These are phyloP conservation scores for Monomorium pharaonis DNA, from an alignment of 1,140 invertebrate genomes.

Conservation along the genomic window DNA sequence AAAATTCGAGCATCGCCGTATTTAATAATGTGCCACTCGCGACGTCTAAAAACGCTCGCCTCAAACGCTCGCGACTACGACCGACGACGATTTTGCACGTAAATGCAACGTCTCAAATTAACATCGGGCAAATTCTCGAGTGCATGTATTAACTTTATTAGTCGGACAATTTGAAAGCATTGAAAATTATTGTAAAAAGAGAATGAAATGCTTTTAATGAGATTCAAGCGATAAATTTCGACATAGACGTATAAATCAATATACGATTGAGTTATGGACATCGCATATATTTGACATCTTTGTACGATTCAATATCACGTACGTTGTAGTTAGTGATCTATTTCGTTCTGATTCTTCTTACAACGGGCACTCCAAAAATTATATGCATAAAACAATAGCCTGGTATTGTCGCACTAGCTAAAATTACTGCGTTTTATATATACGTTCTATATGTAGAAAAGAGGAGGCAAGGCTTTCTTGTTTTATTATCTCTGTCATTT, in stretches of 20 bases:
- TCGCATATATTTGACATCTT: constrained; percentile 2
- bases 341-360: background rate
- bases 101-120: background rate
- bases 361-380: background rate
- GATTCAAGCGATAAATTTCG: background rate
- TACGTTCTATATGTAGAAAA: background rate
- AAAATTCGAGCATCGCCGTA: constrained; percentile 65
- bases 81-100: background rate
- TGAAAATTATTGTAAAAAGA: background rate
- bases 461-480: background rate
- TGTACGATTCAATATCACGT: background rate
- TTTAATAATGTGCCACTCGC: constrained; percentile 61
- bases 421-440: background rate
- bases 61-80: background rate
- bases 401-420: too few relatives aligned
- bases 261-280: background rate
- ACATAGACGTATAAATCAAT: background rate
- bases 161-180: background rate
- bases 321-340: background rate
- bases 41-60: constrained; percentile 5
- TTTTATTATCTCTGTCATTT: background rate
- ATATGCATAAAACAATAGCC: constrained; percentile 1
- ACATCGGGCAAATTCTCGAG: background rate
- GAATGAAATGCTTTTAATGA: background rate
- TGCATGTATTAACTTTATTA: background rate